These are phyloP conservation scores for Sebastes trivittatus DNA, from an alignment of 2,797 vertebrate genomes.

Conservation along the genomic window DNA sequence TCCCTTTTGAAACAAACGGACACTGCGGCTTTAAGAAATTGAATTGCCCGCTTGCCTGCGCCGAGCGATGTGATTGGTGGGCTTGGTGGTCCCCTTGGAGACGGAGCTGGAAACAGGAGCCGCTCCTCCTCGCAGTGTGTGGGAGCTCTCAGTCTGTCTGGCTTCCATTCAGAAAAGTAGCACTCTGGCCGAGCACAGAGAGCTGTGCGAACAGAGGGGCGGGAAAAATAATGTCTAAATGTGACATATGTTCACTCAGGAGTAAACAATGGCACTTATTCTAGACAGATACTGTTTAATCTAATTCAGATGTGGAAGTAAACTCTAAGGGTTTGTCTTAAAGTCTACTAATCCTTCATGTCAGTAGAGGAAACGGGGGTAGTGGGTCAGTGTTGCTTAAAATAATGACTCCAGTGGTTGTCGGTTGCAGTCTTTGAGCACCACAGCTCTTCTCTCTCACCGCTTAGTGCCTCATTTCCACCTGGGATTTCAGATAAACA, in stretches of 20 bases:
- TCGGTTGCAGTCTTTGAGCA: background rate
- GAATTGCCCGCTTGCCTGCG: conserved; percentile 78
- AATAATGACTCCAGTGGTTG: background rate
- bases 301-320: background rate
- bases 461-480: background rate
- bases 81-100: conserved; percentile 76
- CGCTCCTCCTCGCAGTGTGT: conserved; percentile 67
- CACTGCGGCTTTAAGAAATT: conserved; percentile 85
- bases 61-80: conserved; percentile 79
- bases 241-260: conserved; percentile 37
- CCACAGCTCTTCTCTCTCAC: background rate
- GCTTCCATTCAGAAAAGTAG: conserved; percentile 78
- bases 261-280: conserved; percentile 33
- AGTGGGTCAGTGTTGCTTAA: conserved; percentile 19
- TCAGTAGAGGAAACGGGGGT: conserved; percentile 9
- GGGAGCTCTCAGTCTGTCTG: conserved; percentile 73
- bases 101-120: conserved; percentile 78
- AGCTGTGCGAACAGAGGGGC: conserved; percentile 21
- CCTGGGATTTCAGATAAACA: background rate
- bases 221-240: background rate
- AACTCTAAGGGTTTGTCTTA: background rate
- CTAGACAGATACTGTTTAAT: conserved; percentile 1
- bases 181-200: conserved; percentile 40
- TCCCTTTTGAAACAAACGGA: conserved; percentile 24
- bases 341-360: background rate